Conservation (phyloP, 2,113 vertebrate species). For the Pogona vitticeps region DNA sequence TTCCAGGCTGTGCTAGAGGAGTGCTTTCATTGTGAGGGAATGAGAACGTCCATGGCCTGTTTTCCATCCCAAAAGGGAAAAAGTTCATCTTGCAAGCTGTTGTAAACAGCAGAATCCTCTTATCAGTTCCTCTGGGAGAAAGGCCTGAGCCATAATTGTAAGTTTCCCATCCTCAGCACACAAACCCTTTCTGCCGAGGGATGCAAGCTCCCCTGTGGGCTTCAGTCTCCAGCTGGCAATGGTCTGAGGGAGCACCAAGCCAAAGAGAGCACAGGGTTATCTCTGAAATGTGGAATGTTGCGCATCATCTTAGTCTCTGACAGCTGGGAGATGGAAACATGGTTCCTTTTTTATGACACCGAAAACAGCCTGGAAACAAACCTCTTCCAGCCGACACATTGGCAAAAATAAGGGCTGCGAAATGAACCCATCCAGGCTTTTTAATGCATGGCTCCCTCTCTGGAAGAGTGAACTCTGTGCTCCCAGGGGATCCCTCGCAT, state of each 20-base stretch:
- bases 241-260: background rate
- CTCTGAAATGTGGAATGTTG: conserved; percentile 30
- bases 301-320: background rate
- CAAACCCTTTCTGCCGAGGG: background rate
- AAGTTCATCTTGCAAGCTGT: background rate
- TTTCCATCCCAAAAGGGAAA: background rate
- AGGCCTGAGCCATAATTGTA: too few relatives aligned
- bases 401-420: rapidly evolving
- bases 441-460: too few relatives aligned
- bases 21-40: background rate
- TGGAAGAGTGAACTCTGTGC: too few relatives aligned
- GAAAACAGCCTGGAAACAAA: background rate
- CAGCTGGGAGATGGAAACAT: background rate
- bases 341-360: background rate
- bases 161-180: background rate
- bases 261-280: conserved; percentile 22
- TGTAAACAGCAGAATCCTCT: background rate
- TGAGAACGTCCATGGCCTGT: background rate
- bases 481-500: background rate
- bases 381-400: background rate
- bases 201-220: background rate
- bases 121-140: background rate
- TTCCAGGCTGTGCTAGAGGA: background rate
- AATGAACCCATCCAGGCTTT: background rate
- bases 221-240: background rate